phyloP scores from a whole-genome alignment of 2,888 invertebrate genomes.

The Melieria picta region DNA sequence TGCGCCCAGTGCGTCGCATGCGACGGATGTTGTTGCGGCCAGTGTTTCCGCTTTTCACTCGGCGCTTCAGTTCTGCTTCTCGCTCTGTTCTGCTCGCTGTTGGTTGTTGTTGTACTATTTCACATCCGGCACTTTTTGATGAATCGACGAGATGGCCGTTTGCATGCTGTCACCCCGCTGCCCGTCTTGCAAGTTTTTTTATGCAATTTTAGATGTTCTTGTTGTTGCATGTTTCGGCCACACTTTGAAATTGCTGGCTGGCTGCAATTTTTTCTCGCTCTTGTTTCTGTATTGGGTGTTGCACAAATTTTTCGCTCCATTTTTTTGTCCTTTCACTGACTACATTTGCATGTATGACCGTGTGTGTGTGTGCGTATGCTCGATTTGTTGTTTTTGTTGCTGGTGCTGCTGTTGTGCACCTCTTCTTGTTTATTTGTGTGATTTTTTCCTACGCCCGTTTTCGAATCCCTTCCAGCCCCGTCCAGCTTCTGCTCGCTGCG shows the following conservation, averaged over 20 bases:
- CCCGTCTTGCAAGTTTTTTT: neutral
- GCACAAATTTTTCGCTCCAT: conserved; percentile 11
- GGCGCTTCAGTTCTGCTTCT: conserved; percentile 21
- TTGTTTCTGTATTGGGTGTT: conserved; percentile 25
- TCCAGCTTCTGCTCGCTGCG: conserved; percentile 6
- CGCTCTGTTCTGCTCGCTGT: neutral
- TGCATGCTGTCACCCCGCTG: conserved; percentile 14
- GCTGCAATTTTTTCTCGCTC: neutral
- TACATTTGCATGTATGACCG: conserved; percentile 8
- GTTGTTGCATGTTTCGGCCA: too few species aligned
- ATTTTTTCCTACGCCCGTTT: conserved; percentile 5
- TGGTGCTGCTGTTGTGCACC: neutral
- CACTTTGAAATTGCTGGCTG: too few species aligned
- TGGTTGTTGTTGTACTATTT: conserved; percentile 18
- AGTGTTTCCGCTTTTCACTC: neutral
- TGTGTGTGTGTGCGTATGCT: conserved; percentile 4
- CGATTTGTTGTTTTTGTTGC: neutral
- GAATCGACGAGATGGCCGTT: conserved; percentile 27
- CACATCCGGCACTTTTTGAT: conserved; percentile 26
- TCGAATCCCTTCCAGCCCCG: neutral
- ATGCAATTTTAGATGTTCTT: neutral
- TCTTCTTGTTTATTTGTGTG: neutral
- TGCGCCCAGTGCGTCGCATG: neutral
- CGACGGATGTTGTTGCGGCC: neutral
- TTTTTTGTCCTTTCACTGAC: neutral